phyloP scores from a whole-genome alignment of 1,140 invertebrate species.

The Lithobius niger region DNA sequence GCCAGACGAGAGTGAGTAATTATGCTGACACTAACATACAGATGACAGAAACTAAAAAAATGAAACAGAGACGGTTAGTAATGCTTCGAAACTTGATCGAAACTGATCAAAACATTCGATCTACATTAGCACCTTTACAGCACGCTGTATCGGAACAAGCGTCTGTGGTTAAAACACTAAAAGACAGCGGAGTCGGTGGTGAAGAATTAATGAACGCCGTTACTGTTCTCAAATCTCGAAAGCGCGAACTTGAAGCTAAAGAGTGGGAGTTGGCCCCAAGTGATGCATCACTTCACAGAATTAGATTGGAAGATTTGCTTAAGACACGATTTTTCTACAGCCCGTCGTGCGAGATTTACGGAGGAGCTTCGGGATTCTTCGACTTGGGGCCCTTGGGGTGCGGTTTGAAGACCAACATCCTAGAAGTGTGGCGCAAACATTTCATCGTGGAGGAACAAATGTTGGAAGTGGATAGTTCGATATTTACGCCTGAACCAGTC shows the following conservation, averaged over 20 bases:
- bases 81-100: no score
- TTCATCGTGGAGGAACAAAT: slow-evolving; percentile 98
- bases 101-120: no score
- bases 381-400: slow-evolving; percentile 99
- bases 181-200: slow-evolving; percentile 70
- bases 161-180: slow-evolving; percentile 75
- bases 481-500: slow-evolving; percentile 91
- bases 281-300: slow-evolving; percentile 63
- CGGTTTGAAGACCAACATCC: slow-evolving; percentile 89
- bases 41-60: no score
- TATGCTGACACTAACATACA: no score
- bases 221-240: slow-evolving; percentile 75
- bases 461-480: slow-evolving; percentile 96
- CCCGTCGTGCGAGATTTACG: slow-evolving; percentile 98
- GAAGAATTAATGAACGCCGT: slow-evolving; percentile 87
- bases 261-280: slow-evolving; percentile 62
- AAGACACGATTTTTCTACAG: slow-evolving; percentile 97
- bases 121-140: no score
- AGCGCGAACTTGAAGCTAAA: slow-evolving; percentile 85
- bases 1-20: no score
- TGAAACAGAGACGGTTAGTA: no score
- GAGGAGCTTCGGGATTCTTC: slow-evolving; percentile 74
- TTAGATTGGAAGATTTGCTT: slow-evolving; percentile 91
- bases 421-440: slow-evolving; percentile 86
- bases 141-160: no score